These are phyloP conservation scores for Lamellibrachia columna DNA, from an alignment of 2,888 invertebrate genomes.

Conservation along the genomic window DNA sequence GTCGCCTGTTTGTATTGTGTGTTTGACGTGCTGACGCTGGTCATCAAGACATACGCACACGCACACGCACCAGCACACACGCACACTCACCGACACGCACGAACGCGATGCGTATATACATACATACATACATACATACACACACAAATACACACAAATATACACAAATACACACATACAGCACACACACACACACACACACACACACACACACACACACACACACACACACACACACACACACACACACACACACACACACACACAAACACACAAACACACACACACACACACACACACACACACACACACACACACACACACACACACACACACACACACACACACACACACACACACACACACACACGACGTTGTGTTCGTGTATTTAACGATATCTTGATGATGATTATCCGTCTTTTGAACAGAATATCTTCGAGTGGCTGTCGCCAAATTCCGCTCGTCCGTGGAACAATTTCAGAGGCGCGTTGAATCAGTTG, in stretches of 20 bases:
- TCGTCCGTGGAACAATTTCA: constrained; percentile 37
- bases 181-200: too few species aligned
- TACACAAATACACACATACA: neutral
- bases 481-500: constrained; percentile 28
- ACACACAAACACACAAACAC: too few species aligned
- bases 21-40: neutral
- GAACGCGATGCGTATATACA: too few species aligned
- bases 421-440: constrained; percentile 38
- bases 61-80: neutral
- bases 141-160: neutral
- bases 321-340: neutral
- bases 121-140: neutral
- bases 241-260: too few species aligned
- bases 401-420: neutral
- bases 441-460: constrained; percentile 39
- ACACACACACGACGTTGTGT: neutral
- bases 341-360: neutral
- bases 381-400: neutral
- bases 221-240: too few species aligned
- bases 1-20: neutral
- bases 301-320: neutral
- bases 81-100: neutral
- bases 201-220: too few species aligned
- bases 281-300: neutral
- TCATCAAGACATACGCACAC: neutral